Base-by-base conservation (phyloP, 1,140 invertebrate species). In the Plectrocnemia conspersa region DNA sequence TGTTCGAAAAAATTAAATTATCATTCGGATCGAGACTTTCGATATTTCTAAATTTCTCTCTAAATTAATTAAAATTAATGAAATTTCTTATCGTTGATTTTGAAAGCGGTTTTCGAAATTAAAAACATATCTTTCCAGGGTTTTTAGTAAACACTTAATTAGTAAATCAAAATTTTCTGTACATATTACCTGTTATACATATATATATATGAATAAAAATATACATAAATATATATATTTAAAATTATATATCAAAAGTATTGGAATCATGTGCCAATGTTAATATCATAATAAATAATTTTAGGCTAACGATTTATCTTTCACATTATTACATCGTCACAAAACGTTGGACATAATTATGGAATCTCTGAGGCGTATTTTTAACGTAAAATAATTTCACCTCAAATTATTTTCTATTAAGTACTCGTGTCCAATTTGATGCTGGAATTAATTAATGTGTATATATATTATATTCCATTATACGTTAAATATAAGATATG, bases 101-200 rank as follows among this genome's bases (percentile, higher is more conserved):
- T 56, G 49, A 60, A 60, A 60, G 46, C 42, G 54, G 53, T 56
- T 59, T 60, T 60, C 58, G 58, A 56, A 60, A 60, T 60, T 60
- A 56, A 60, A 60, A 60, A 60, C 58, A 60, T 60, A 60, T 60
- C 58, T 60, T 60, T 60, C 58, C 58, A 60, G 58, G 58, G 58
- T 60, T 60, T 59, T 60, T 60, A 60, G 58, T 60, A 60, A 60
- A 60, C 58, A 54, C 54, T 60, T 52, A 56, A 48, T 59, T 60
- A 60, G 58, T 60, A 56, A 59, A 59, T 59, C 58, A 59, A 58
- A 52, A 42, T 47, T 59, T 59, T 60, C 54, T 60, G 58, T 60
- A 60, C 47, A 60, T 60, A 60, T 60, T 56, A 53, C 50, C 58
- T 60, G 58, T 60, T 60, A 60, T n/a, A n/a, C n/a, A n/a, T n/a